Evolutionary conservation across 2,888 invertebrate species (phyloP).

Genomic region (Tholera decimalis): DNA sequence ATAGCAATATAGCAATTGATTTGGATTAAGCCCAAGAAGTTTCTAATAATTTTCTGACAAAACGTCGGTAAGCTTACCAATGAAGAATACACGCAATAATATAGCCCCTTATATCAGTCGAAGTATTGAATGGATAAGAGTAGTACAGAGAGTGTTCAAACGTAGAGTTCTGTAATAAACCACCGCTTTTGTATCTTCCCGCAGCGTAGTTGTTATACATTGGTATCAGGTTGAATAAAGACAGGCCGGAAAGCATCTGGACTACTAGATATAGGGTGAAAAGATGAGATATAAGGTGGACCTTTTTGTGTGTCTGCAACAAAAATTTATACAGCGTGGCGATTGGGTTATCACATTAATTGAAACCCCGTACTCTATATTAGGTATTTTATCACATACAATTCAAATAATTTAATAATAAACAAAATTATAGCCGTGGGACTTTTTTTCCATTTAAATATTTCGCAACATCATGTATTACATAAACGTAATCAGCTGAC

Average conservation of each 20-base stretch:
- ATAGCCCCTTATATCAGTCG: slow-evolving; percentile 41
- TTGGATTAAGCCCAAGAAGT: too few species aligned
- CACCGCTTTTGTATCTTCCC: slow-evolving; percentile 21
- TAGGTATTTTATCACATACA: too few species aligned
- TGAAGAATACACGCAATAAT: slow-evolving; percentile 29
- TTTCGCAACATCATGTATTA: too few species aligned
- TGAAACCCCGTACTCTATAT: too few species aligned
- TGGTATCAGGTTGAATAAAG: slow-evolving; percentile 33
- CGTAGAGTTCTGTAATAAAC: slow-evolving; percentile 28
- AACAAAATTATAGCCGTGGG: too few species aligned
- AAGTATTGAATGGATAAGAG: slow-evolving; percentile 50
- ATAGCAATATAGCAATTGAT: too few species aligned
- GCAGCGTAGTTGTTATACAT: slow-evolving; percentile 37
- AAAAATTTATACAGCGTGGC: background rate
- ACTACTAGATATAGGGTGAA: slow-evolving; percentile 4
- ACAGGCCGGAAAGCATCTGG: slow-evolving; percentile 10
- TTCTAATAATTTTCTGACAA: too few species aligned
- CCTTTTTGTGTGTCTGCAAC: slow-evolving; percentile 41
- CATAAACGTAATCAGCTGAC: too few species aligned
- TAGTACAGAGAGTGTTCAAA: slow-evolving; percentile 53
- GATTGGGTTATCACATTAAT: too few species aligned
- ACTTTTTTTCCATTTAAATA: too few species aligned
- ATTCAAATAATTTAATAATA: too few species aligned
- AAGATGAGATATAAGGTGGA: slow-evolving; percentile 27
- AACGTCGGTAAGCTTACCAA: slow-evolving; percentile 37